Base-by-base conservation (phyloP, 2,113 vertebrate species). In the Gymnorhina tibicen region DNA sequence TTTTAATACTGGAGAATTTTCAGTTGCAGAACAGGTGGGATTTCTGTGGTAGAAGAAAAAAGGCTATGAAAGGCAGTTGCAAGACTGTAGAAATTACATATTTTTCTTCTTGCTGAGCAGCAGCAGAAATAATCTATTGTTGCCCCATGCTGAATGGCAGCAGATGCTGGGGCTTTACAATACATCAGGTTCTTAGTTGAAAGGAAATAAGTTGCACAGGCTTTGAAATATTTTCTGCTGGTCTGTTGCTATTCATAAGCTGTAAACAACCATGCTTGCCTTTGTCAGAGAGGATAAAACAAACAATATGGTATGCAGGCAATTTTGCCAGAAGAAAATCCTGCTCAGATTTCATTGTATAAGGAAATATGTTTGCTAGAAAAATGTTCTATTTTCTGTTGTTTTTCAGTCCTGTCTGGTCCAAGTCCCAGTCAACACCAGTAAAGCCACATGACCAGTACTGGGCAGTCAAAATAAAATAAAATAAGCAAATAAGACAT, bases 181-280 rank as follows among this genome's bases (percentile, higher is more conserved):
- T 67, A 58, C 69, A 77, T 52, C 85, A 53, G 12, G 26, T 64
- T 89, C 64, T 74, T 62, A 67, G 59, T 20, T 74, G 87, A 93
- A 94, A 84, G 76, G 15, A 80, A 92, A 90, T 88, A 35, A 86
- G 68, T 86, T 66, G 32, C 46, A 49, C 14, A 66, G 74, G 16
- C 64, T 92, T 79, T 39, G 82, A 85, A 79, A 88, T 96, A 84
- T 73, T 79, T 96, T 91, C 56, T 94, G 32, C 79, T 83, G 24
- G 27, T 84, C 49, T 90, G 3, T 94, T 92, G 56, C 85, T 96
- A 69, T 96, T 96, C 72, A 75, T 58, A 76, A 69, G 22, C 44
- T 84, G 33, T 91, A 94, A 92, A 89, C 55, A 91, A 59, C 13
- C 37, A n/a, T 27, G 52, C 50, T 86, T 86, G 73, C 41, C 23